Base-by-base conservation (phyloP, 2,113 vertebrate genomes). In the Elaphurus davidianus region DNA sequence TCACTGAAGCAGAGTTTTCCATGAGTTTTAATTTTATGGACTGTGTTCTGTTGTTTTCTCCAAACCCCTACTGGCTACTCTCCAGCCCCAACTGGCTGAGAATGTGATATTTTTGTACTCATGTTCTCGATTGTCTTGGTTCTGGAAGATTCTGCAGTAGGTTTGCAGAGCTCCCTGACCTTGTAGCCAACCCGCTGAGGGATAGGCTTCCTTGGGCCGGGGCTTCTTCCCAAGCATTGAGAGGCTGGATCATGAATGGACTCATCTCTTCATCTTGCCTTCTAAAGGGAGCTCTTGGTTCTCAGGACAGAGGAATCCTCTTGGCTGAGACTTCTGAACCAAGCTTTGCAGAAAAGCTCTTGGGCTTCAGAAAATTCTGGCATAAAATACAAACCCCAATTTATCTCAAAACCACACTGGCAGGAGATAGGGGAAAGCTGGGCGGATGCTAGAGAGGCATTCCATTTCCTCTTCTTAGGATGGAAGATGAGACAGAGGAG, bases 121-220 rank as follows among this genome's bases (percentile, higher is more conserved):
- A 13, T 2, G 4, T 23, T 33, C 4, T 16, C 12, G 0, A 52
- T 21, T 83, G 50, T 33, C 92, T 55, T 13, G 23, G 15, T 45
- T 33, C 0, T 7, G 59, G 6, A 50, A 23, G 52, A 2, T n/a
- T 52, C 55, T 8, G 78, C 43, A 7, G 0, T 0, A 14, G 0
- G n/a, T 43, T 33, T 87, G 25, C 28, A 5, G 8, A 3, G 45
- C 82, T 52, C 64, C 25, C 60, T 21, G 86, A 55, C 30, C 87
- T 45, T 19, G 25, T 33, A 5, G 6, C 10, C 16, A 14, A 5
- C 2, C 3, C 0, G 21, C 30, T 0, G 0, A 27, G 7, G 40
- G 50, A 4, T 3, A 14, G 28, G 0, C 4, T 36, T 23, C 19
- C 23, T 45, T 1, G 4, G 71, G 21, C 36, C 28, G 5, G 76